Percentiles rank a stretch among this genome's conserved stretches.
Evolutionary conservation across 2,888 invertebrate species (phyloP).

Genomic region (Hedya salicella): DNA sequence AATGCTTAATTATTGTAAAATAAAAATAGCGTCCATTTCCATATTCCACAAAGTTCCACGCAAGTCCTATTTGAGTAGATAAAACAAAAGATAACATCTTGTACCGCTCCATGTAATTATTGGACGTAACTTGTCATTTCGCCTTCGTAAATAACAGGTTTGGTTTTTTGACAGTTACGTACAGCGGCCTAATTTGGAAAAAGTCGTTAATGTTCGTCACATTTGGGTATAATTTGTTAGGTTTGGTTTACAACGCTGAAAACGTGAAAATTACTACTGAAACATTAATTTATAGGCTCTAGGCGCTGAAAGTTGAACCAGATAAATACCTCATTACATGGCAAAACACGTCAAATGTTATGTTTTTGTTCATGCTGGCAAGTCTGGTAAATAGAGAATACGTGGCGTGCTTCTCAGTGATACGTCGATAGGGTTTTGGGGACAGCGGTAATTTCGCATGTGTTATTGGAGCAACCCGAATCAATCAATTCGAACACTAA

Average conservation of each 20-base stretch:
- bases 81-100: slow-evolving; percentile 60
- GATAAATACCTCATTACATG: neutral
- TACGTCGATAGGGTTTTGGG: too few relatives aligned
- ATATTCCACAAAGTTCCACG: slow-evolving; percentile 16
- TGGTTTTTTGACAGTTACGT: slow-evolving; percentile 53
- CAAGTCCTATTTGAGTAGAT: slow-evolving; percentile 54
- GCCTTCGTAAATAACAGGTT: slow-evolving; percentile 69
- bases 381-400: too few relatives aligned
- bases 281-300: neutral
- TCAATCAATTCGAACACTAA: too few relatives aligned
- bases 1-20: neutral
- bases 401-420: too few relatives aligned
- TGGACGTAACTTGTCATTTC: slow-evolving; percentile 72
- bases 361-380: too few relatives aligned
- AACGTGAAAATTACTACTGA: neutral
- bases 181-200: slow-evolving; percentile 56
- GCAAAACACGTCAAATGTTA: too few relatives aligned
- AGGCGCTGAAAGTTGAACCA: neutral
- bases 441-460: too few relatives aligned
- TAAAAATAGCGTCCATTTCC: neutral
- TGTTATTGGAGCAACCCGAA: too few relatives aligned
- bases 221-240: slow-evolving; percentile 39
- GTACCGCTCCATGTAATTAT: slow-evolving; percentile 66
- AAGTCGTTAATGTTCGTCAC: slow-evolving; percentile 48
- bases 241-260: slow-evolving; percentile 39